These are phyloP conservation scores for Thecocarcelia acutangulata DNA, from an alignment of 2,888 invertebrate species.

Conservation along the genomic window DNA sequence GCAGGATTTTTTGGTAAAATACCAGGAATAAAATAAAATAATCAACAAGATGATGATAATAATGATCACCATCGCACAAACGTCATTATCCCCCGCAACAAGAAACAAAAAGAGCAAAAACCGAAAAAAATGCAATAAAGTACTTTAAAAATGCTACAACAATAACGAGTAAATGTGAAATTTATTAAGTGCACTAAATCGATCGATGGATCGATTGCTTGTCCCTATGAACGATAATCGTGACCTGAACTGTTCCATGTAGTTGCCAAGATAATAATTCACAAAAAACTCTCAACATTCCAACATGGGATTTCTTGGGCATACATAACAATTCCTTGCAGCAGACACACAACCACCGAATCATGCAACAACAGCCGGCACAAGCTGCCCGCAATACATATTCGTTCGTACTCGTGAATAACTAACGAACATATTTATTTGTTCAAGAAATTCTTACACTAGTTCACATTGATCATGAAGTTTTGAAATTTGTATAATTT, in stretches of 20 bases:
- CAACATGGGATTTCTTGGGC: conserved; percentile 45
- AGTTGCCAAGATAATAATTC: conserved; percentile 72
- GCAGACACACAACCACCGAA: conserved; percentile 3
- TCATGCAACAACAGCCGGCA: not conserved
- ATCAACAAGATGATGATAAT: conserved; percentile 60
- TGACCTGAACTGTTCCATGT: conserved; percentile 76
- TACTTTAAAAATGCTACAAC: conserved; percentile 46
- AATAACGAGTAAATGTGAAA: conserved; percentile 56
- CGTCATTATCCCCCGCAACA: conserved; percentile 55
- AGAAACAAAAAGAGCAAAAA: not conserved
- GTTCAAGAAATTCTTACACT: conserved; percentile 20
- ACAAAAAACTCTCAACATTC: conserved; percentile 60
- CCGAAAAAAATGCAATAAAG: conserved; percentile 19
- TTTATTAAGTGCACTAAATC: conserved; percentile 59
- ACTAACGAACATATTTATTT: conserved; percentile 16
- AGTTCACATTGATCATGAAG: conserved; percentile 66
- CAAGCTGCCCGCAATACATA: not conserved
- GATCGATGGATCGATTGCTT: conserved; percentile 61
- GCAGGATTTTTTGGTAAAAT: conserved; percentile 54
- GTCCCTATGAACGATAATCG: conserved; percentile 75
- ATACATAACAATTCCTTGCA: conserved; percentile 44
- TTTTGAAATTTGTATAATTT: conserved; percentile 63
- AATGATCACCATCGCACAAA: conserved; percentile 39
- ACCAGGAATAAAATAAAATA: conserved; percentile 46
- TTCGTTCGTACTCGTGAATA: no score